Conservation (phyloP, 2,888 invertebrate genomes). For the Stenolophus ochropezus region DNA sequence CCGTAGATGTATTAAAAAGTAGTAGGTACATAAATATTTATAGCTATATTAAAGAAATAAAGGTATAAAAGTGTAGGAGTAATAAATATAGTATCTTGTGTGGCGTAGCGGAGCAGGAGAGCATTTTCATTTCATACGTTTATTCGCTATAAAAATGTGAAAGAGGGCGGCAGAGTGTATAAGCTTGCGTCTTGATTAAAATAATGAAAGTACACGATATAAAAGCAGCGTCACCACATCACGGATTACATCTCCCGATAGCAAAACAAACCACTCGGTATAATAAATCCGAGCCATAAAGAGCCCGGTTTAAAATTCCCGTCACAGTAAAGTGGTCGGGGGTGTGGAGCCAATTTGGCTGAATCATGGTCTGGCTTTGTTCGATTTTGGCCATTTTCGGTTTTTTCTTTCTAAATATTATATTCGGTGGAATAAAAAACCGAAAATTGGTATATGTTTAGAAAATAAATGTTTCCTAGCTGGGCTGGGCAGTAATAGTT, state of each 20-base stretch:
- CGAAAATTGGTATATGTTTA: too few species aligned
- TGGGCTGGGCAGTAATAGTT: too few species aligned
- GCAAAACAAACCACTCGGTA: slow-evolving; percentile 58
- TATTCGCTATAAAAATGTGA: slow-evolving; percentile 26
- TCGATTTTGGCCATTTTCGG: too few species aligned
- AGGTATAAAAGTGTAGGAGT: neutral
- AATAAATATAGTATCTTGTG: slow-evolving; percentile 20
- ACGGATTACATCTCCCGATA: slow-evolving; percentile 38
- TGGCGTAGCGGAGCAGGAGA: neutral
- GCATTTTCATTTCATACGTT: slow-evolving; percentile 39
- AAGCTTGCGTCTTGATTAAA: slow-evolving; percentile 48
- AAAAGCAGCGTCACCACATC: slow-evolving; percentile 40
- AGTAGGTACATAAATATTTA: neutral
- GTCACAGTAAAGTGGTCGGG: slow-evolving; percentile 51
- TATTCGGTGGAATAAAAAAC: too few species aligned
- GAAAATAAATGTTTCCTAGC: too few species aligned
- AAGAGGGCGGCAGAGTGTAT: neutral
- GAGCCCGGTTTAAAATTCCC: slow-evolving; percentile 59
- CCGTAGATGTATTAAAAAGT: neutral
- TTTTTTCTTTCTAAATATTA: too few species aligned
- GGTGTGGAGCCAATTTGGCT: slow-evolving; percentile 63
- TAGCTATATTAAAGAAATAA: neutral
- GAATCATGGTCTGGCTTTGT: slow-evolving; percentile 66
- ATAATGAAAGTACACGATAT: slow-evolving; percentile 54
- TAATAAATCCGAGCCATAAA: slow-evolving; percentile 58